Base-by-base conservation (phyloP, 2,888 invertebrate species). In the Nasonia oneida region DNA sequence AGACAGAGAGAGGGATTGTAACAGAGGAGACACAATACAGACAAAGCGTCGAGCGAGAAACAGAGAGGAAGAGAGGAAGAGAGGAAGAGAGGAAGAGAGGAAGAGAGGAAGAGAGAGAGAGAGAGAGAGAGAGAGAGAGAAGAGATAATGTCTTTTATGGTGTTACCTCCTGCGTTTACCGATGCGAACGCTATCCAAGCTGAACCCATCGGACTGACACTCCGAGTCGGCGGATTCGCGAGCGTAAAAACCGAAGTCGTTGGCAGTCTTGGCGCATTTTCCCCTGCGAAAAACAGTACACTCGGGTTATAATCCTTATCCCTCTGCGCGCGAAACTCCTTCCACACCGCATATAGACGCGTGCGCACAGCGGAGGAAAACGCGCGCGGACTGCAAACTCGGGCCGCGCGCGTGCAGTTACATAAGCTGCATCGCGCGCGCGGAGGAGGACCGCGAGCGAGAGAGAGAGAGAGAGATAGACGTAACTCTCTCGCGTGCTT, bases 211-310 rank as follows among this genome's bases (percentile, higher is more conserved):
- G 47, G 78, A 61, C 23, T 73, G 74, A 47, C 70, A 76, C 80
- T 73, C 78, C 77, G 77, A 64, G 76, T 37, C 81, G 29, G 33
- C 6, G 71, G 15, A 53, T 37, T 82, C 77, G 81, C 84, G 79
- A 80, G 57, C 73, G 39, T 75, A 75, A 79, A 74, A 74, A 74
- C 67, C 74, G 75, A 67, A 23, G 15, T 79, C 78, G 79, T 67
- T 61, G 83, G 77, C 15, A 29, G 77, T 47, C 78, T 78, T 29
- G 73, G 61, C 73, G 83, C 61, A 78, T 83, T 78, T 73, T 74
- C 81, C 70, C 84, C 80, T 76, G 84, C 81, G 76, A 75, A 84
- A 81, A 83, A 71, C 12, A 81, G 50, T 70, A 57, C 57, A n/a
- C 8, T 74, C 64, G 39, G 33, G 14, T 71, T 77, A 53, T 53